Conservation (phyloP, 2,888 invertebrate species). For the Deilephila porcellus region DNA sequence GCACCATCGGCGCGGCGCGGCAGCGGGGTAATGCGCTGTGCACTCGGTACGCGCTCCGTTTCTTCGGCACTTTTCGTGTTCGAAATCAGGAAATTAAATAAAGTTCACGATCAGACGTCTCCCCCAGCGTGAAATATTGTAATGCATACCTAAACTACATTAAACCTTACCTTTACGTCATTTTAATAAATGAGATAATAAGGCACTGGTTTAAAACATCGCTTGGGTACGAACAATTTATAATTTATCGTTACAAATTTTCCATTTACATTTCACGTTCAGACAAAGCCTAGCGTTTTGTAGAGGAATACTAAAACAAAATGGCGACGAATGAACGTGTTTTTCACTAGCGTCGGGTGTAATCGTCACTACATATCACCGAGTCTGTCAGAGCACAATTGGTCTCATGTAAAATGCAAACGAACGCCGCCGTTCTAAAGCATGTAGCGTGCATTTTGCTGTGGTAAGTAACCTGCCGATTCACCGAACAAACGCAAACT, state of each 20-base stretch:
- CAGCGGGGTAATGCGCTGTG: not conserved
- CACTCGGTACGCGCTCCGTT: constrained; percentile 52
- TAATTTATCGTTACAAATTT: not conserved
- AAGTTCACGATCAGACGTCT: constrained; percentile 57
- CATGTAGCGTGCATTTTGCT: constrained; percentile 37
- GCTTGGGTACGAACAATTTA: too few relatives aligned
- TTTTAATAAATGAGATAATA: not conserved
- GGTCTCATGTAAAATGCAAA: constrained; percentile 74
- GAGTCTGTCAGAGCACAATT: constrained; percentile 58
- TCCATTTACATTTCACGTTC: not conserved
- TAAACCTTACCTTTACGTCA: not conserved
- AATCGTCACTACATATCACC: constrained; percentile 36
- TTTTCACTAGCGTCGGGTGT: constrained; percentile 8
- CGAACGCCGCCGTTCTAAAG: constrained; percentile 48
- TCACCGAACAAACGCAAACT: constrained; percentile 57
- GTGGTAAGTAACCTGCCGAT: constrained; percentile 51
- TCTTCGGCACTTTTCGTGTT: constrained; percentile 59
- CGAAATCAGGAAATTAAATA: constrained; percentile 73
- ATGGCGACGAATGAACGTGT: constrained; percentile 17
- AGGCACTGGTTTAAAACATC: not conserved
- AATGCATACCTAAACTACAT: not conserved
- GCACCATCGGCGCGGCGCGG: not conserved
- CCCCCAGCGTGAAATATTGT: constrained; percentile 34
- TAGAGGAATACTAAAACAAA: constrained; percentile 11
- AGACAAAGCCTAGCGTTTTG: constrained; percentile 1